Base-by-base conservation (phyloP, 2,797 vertebrate species). In the Enteromius viviparus region DNA sequence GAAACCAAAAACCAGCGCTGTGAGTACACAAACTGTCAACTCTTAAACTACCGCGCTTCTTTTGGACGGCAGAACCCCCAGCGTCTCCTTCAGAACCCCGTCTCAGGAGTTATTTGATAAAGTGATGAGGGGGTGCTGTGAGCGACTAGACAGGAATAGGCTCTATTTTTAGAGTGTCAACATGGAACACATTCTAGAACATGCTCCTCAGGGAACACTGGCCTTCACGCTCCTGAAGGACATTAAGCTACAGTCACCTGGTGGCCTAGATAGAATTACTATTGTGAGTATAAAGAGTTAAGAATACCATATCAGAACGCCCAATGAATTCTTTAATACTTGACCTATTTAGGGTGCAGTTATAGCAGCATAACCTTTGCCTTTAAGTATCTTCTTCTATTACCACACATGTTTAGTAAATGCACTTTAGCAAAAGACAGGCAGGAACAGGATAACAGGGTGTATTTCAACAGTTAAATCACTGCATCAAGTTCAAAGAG, bases 91-190 rank as follows among this genome's bases (percentile, higher is more conserved):
- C 45, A 77, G 37, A 74, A 53, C 37, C 19, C 10, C 47, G 6
- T 69, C 83, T 83, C 69, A 55, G 1, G 19, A 37, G 87, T 86
- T 79, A 88, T 87, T 85, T 78, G 87, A 89, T 89, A 82, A 85
- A 81, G 84, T 85, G 85, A 79, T 84, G 82, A 85, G 77, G 82
- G 88, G 80, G 85, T 49, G 89, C 78, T 77, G 82, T 76, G 69
- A 82, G 82, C 71, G 82, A 79, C 74, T 42, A 88, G 87, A 86
- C 77, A 80, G 89, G 85, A 89, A 88, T 65, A 84, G 70, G 21
- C 21, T 32, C 80, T 90, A 89, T 89, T 87, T 87, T 89, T 89
- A 90, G 84, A 88, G 86, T 87, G 86, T 89, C 85, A 89, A 88
- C 89, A 88, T 88, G 87, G 86, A 88, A 85, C 77, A 88, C 81